Evolutionary conservation across 2,888 invertebrate genomes (phyloP).

Genomic region (Drosophila mimica): DNA sequence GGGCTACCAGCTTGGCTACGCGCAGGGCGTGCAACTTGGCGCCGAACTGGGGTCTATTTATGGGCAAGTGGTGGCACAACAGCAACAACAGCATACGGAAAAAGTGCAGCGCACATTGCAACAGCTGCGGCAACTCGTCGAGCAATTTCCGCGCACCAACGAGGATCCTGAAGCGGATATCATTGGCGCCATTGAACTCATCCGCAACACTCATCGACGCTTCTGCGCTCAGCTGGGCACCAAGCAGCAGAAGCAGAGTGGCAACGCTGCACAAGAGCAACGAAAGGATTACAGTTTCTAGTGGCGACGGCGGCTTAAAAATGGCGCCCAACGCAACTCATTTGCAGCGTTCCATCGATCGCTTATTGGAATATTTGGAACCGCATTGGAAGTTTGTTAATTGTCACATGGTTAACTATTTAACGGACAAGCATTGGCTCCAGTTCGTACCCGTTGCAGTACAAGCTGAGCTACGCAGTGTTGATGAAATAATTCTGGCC

Average conservation of each 20-base stretch:
- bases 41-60: constrained; percentile 91
- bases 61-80: constrained; percentile 87
- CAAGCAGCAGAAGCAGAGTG: constrained; percentile 44
- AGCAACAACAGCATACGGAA: constrained; percentile 86
- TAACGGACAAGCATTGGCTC: constrained; percentile 89
- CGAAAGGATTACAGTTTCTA: constrained; percentile 77
- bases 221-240: constrained; percentile 87
- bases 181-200: constrained; percentile 87
- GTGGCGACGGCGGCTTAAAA: constrained; percentile 18
- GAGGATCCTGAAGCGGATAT: constrained; percentile 89
- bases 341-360: constrained; percentile 85
- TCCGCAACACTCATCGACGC: constrained; percentile 89
- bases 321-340: constrained; percentile 47
- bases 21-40: constrained; percentile 91
- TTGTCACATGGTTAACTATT: constrained; percentile 91
- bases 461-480: constrained; percentile 85
- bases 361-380: constrained; percentile 86
- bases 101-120: constrained; percentile 87
- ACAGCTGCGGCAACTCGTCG: constrained; percentile 87
- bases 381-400: constrained; percentile 88
- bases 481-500: constrained; percentile 84
- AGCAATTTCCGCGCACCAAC: constrained; percentile 89
- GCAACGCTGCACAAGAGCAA: constrained; percentile 20
- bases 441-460: constrained; percentile 87
- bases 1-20: constrained; percentile 90